Evolutionary conservation across 2,797 vertebrate genomes (phyloP), one percentile per base, ranked within the genome.

Genomic region (Enteromius unitaeniatus): DNA sequence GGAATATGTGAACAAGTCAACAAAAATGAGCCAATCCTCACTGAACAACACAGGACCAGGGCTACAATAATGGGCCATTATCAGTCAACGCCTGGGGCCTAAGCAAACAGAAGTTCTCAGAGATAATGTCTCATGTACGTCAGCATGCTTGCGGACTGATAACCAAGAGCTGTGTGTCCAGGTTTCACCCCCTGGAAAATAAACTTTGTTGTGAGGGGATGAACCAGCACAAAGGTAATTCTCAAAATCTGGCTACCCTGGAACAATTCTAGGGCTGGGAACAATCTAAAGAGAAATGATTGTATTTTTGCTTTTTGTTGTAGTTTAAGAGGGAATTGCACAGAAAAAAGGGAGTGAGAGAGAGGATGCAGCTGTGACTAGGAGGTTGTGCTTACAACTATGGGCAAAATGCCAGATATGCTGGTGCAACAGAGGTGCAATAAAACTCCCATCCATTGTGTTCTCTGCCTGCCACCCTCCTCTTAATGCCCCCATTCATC

Each of bases 401-500:
- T 31, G 88, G 86, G 88, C 88, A 87, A 84, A 84, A 90, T 90
- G 92, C 90, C 91, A 87, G 88, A 86, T 92, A 91, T 89, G 89
- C 88, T 87, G 86, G 92, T 78, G 88, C 89, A 78, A 89, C 90
- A 90, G 90, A 82, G 90, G 85, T 88, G 74, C 89, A 79, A 70
- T 93, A 89, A 93, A 93, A 93, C 93, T 90, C 91, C 85, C 88
- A 88, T 91, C 92, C 92, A 94, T 94, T 94, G 93, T 94, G 90
- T 40, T 67, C 86, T 81, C 84, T 85, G 89, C 89, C 34, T 77
- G 89, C 86, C 75, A 87, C 11, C 77, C 81, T 89, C 53, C 76
- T n/a, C 85, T 94, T 92, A 95, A 94, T 92, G 91, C 91, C 88
- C 88, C 91, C 90, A 95, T 95, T 95, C 93, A 95, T 88, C 88